A percentile compares a stretch with the other conserved stretches of the same genome.
These are phyloP conservation scores for Drosophila niveifrons DNA, from an alignment of 2,888 invertebrate species.

Conservation along the genomic window DNA sequence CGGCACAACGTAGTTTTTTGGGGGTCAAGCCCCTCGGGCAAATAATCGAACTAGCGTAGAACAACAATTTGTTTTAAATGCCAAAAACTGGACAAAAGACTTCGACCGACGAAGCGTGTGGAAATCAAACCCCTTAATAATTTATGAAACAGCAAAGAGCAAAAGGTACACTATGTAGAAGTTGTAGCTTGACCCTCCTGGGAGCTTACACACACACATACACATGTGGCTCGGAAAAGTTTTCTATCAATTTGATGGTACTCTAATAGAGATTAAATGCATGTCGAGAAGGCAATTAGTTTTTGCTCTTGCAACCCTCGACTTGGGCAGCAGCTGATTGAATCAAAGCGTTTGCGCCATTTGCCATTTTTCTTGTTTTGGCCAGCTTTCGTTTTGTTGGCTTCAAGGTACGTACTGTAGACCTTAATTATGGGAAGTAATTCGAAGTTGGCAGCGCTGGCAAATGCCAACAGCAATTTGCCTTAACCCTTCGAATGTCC, in stretches of 20 bases:
- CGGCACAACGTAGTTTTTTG: slow-evolving; percentile 2
- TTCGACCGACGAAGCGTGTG: too few relatives aligned
- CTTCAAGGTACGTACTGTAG: slow-evolving; percentile 60
- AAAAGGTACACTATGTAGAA: slow-evolving; percentile 47
- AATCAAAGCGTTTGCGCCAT: slow-evolving; percentile 76
- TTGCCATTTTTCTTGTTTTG: slow-evolving; percentile 28
- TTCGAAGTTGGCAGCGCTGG: slow-evolving; percentile 41
- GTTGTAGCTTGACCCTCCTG: slow-evolving; percentile 33
- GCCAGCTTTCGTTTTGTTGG: slow-evolving; percentile 3
- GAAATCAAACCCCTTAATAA: slow-evolving; percentile 76
- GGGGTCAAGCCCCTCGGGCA: slow-evolving; percentile 48
- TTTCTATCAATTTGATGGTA: slow-evolving; percentile 69
- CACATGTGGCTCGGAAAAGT: slow-evolving; percentile 65
- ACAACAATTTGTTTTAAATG: slow-evolving; percentile 82
- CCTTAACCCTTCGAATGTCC: slow-evolving; percentile 57
- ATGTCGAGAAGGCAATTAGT: slow-evolving; percentile 85
- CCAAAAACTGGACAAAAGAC: slow-evolving; percentile 62
- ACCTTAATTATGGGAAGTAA: slow-evolving; percentile 39
- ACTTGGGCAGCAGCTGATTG: slow-evolving; percentile 53
- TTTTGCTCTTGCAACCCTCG: slow-evolving; percentile 62
- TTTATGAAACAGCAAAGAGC: slow-evolving; percentile 74
- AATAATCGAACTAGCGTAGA: slow-evolving; percentile 80
- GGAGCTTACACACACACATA: slow-evolving; percentile 41
- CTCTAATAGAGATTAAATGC: slow-evolving; percentile 84
- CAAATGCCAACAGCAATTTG: slow-evolving; percentile 69